Evolutionary conservation across 2,888 invertebrate species (phyloP).

Genomic region (Amphimallon solstitiale): DNA sequence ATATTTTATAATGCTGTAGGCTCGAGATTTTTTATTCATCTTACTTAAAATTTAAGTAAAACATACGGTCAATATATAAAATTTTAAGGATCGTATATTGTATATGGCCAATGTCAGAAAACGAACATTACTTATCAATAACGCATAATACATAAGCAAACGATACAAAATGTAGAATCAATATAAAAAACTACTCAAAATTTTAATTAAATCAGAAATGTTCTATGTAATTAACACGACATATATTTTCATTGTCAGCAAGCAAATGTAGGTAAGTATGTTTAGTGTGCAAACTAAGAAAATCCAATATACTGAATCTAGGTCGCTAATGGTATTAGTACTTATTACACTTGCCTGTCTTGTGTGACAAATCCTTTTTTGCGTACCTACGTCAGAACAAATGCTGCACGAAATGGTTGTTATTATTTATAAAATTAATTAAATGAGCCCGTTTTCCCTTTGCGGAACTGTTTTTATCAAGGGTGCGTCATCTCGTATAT

Average conservation of each 20-base stretch:
- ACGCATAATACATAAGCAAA: too few species aligned
- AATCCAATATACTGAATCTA: constrained; percentile 31
- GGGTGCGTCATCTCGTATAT: constrained; percentile 18
- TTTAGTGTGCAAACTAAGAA: constrained; percentile 21
- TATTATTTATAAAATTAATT: constrained; percentile 34
- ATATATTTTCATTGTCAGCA: constrained; percentile 16
- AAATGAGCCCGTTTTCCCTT: constrained; percentile 15
- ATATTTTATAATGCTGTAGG: too few species aligned
- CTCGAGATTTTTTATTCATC: too few species aligned
- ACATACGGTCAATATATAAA: too few species aligned
- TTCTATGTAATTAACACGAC: constrained; percentile 7
- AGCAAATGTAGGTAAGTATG: constrained; percentile 12
- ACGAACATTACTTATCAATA: too few species aligned
- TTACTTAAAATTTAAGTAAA: too few species aligned
- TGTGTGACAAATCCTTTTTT: constrained; percentile 27
- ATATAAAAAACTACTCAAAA: too few species aligned
- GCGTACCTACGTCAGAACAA: not conserved
- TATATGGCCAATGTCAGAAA: too few species aligned
- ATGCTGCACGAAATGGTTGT: constrained; percentile 15
- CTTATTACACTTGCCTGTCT: constrained; percentile 16
- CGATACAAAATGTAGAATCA: too few species aligned
- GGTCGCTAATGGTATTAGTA: constrained; percentile 27
- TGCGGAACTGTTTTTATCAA: constrained; percentile 8
- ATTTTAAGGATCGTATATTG: too few species aligned
- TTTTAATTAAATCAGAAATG: not conserved